A percentile compares a stretch with the other conserved stretches of the same genome.
Evolutionary conservation across 2,888 invertebrate species (phyloP).

Genomic region (Dysmachus trigonus): DNA sequence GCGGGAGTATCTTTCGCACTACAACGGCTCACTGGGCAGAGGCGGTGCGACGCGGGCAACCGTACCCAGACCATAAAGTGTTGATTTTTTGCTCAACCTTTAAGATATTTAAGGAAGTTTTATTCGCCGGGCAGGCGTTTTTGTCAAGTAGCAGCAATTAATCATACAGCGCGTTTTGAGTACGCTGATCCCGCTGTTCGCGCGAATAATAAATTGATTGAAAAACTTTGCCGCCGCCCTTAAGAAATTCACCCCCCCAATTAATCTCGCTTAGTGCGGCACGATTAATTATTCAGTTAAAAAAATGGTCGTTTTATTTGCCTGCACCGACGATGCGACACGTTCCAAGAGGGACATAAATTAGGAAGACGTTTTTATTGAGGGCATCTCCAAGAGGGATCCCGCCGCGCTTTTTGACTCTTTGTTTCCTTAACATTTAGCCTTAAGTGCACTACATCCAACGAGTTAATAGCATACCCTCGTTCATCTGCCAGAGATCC

Average conservation of each 20-base stretch:
- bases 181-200: neutral
- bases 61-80: neutral
- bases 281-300: slow-evolving; percentile 13
- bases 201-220: slow-evolving; percentile 6
- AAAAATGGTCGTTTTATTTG: neutral
- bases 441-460: neutral
- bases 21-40: neutral
- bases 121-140: neutral
- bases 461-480: neutral
- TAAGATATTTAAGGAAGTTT: neutral
- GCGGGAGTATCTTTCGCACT: neutral
- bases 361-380: slow-evolving; percentile 12
- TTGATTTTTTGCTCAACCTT: neutral
- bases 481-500: neutral
- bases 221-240: neutral
- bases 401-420: neutral
- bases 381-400: neutral
- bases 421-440: neutral
- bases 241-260: neutral
- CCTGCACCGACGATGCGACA: neutral
- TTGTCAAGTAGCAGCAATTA: slow-evolving; percentile 10
- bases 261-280: slow-evolving; percentile 9
- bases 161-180: neutral
- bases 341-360: neutral
- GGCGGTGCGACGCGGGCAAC: neutral